Evolutionary conservation across 2,888 invertebrate species (phyloP), one percentile per base, ranked within the genome.

Genomic region (Dolichopus griseipennis): DNA sequence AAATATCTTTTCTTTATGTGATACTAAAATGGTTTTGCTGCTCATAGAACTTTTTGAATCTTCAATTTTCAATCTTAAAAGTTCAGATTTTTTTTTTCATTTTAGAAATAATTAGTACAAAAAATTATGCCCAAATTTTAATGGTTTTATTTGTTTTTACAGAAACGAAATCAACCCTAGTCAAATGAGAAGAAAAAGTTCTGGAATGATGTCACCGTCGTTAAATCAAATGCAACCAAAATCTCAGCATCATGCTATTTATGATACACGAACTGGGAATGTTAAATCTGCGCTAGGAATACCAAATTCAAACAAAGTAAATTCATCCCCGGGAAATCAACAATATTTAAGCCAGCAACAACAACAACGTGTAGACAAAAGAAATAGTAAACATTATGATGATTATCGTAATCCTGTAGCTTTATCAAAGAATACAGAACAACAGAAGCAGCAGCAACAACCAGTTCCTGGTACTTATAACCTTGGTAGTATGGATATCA

Each of bases 91-190:
- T n/a, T n/a, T n/a, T n/a, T n/a, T n/a, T n/a, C 37, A 37, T 8
- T 37, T 8, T 37, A 6, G 37, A 37, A 61, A 61, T 61, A 61
- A 61, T 20, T 6, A 61, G 20, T 61, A n/a, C 18, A 61, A 15
- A 6, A 7, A 18, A 10, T 61, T n/a, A 6, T 6, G 20, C 12
- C 8, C 22, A 27, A 22, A 63, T 27, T 41, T 61, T 0, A 21
- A 33, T 22, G 37, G n/a, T n/a, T n/a, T 27, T 8, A 37, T 37
- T 37, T 37, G 18, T 43, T 22, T 73, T 83, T 83, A 76, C 82
- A 84, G 84, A 82, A 83, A 83, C 74, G 84, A 85, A 75, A 83
- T 83, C 73, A 84, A 83, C 76, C 34, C 64, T 7, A 64, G 20
- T 62, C 62, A 62, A 62, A 62, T 22, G 22, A 76, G 74, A 69